Conservation (phyloP, 2,888 invertebrate species). For the Drosophila birchii region DNA sequence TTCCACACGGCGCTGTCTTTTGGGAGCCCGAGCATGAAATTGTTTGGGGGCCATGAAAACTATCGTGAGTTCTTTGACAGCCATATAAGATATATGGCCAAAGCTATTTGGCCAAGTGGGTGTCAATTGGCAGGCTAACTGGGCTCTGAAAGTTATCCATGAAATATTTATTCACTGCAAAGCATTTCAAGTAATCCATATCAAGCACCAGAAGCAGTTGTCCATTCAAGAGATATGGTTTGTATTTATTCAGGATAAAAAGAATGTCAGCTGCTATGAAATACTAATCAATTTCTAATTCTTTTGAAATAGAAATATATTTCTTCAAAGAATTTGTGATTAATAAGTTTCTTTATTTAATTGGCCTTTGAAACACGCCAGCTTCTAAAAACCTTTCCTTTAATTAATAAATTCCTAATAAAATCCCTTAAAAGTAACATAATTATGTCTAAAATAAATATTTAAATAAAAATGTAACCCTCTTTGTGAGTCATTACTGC, state of each 20-base stretch:
- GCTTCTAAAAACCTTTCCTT: not conserved
- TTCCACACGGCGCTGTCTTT: conserved; percentile 10
- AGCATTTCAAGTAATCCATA: conserved; percentile 3
- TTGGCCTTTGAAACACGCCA: too few relatives aligned
- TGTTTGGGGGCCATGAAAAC: conserved; percentile 22
- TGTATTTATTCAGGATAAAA: not conserved
- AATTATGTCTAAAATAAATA: not conserved
- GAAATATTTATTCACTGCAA: conserved; percentile 15
- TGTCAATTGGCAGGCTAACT: conserved; percentile 29
- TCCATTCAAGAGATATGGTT: conserved; percentile 15
- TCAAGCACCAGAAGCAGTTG: conserved; percentile 27
- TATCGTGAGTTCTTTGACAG: conserved; percentile 51
- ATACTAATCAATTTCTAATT: not conserved
- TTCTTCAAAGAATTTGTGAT: not conserved
- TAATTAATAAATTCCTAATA: not conserved
- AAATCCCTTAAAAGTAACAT: not conserved
- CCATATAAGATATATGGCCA: conserved; percentile 35
- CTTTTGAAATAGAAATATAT: not conserved
- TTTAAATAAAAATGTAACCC: not conserved
- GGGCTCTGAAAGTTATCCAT: conserved; percentile 9
- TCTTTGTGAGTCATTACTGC: not conserved
- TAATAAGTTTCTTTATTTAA: too few relatives aligned
- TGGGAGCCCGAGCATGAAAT: conserved; percentile 30
- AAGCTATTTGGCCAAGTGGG: conserved; percentile 23
- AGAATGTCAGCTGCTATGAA: conserved; percentile 21